Evolutionary conservation across 2,888 invertebrate genomes (phyloP), one percentile per base, ranked within the genome.

Genomic region (Epistrophe eligans): DNA sequence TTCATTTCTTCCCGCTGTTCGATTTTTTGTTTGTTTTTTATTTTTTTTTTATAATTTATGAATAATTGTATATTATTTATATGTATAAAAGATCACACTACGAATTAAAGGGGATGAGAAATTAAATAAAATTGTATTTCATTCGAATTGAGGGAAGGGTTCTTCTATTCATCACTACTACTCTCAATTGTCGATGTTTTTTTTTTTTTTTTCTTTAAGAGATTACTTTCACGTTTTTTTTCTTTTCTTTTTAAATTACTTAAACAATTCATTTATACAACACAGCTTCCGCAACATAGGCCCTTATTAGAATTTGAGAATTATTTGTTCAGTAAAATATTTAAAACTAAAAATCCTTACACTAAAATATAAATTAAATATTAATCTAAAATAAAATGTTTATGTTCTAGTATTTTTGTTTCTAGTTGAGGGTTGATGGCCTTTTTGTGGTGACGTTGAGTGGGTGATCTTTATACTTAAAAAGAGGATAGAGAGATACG

Each of bases 61-160:
- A 81, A 80, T 88, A 88, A 83, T 83, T 88, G 67, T 83, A 74
- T 83, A 73, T 66, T 81, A 73, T 79, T 77, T 60, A 52, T 87
- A 76, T 88, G 72, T 79, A 83, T 83, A 79, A 79, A 87, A 79
- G 60, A 83, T 83, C 83, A 83, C 87, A 83, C 83, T 83, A 79
- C 79, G 80, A 77, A 79, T 73, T 58, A 77, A 73, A 48, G 19
- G 74, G 58, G 58, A 55, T n/a, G 52, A 55, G 60, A 48, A 82
- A 66, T 52, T 24, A 71, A 58, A 73, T 40, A 73, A 48, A 79
- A 80, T 77, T 77, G 70, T 72, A 84, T 84, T 82, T 84, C 60
- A 76, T 58, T 79, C 72, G 57, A 38, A 57, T 76, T 76, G 48
- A 48, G 72, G 70, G 55, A 35, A 45, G 58, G 66, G 71, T 58